Base-by-base conservation (phyloP, 2,797 vertebrate species). In the Euthynnus affinis region DNA sequence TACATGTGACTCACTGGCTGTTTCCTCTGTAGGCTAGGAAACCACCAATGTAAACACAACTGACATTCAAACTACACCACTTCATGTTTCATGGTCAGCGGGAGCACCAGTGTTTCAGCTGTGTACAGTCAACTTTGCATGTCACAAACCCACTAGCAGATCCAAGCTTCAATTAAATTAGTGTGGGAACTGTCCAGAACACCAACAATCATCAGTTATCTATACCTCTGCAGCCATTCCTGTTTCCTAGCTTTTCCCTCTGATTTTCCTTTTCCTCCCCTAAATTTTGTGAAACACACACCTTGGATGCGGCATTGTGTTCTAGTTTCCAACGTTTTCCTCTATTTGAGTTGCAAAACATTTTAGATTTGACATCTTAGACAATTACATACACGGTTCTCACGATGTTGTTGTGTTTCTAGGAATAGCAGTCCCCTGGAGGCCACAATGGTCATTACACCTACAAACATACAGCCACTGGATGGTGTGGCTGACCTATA, bases 21-120 rank as follows among this genome's bases (percentile, higher is more conserved):
- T 78, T 89, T 87, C 77, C 83, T 81, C 64, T 53, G 78, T 84
- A 9, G 83, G 25, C 81, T 13, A 22, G 80, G 88, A 89, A 88
- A 89, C 83, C 80, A 52, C 65, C 46, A 66, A 66, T 72, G 83
- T 88, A 80, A 89, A 89, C 82, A 85, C 1, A 18, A 52, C 71
- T 34, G 59, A 83, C 75, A 81, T 69, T 79, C 82, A 61, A 61
- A 9, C 63, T 49, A 14, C 79, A 61, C 52, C 56, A 13, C 70
- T 68, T 75, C 71, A 55, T 77, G 58, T 68, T 84, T 82, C 77
- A 85, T 6, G 23, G n/a, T 64, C 66, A 49, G 42, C 7, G 15
- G 27, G 63, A 57, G 76, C 12, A 13, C 18, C 6, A 9, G 62
- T 14, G 62, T 59, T 59, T 78, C 58, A 34, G 22, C 44, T 65